Evolutionary conservation across 2,113 vertebrate species (phyloP).

Genomic region (Cyanoderma ruficeps): DNA sequence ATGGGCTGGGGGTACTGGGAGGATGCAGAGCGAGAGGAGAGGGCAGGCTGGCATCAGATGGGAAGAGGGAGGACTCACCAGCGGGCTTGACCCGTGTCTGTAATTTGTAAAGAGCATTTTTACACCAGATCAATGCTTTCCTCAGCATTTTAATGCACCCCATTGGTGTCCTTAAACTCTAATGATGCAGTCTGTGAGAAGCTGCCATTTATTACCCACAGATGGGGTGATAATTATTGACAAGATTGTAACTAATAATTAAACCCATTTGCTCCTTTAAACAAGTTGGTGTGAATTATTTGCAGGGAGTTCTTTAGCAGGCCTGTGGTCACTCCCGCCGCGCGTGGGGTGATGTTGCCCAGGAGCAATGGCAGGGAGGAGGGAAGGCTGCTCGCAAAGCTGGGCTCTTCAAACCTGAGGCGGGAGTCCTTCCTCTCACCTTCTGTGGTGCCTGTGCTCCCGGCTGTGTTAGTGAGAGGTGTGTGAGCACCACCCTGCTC

Average conservation of each 20-base stretch:
- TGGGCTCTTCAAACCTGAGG: rapidly evolving
- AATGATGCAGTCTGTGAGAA: conserved; percentile 89
- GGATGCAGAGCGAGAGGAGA: rapidly evolving
- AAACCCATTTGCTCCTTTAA: conserved; percentile 76
- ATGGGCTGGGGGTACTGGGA: background rate
- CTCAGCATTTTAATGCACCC: conserved; percentile 90
- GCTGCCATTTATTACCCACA: conserved; percentile 90
- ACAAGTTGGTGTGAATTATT: conserved; percentile 77
- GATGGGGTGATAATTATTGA: conserved; percentile 92
- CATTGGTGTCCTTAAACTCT: conserved; percentile 91
- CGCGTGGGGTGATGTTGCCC: background rate
- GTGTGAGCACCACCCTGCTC: background rate
- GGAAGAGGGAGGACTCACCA: conserved; percentile 25
- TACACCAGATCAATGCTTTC: conserved; percentile 90
- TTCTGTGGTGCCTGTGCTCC: background rate
- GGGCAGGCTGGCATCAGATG: background rate
- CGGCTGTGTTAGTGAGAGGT: background rate
- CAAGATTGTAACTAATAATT: conserved; percentile 84
- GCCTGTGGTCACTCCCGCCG: conserved; percentile 21
- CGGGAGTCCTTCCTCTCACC: background rate
- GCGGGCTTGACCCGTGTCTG: conserved; percentile 45
- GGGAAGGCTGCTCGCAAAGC: background rate
- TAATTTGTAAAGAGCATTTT: conserved; percentile 86
- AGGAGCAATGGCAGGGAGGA: background rate
- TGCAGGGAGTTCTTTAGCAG: conserved; percentile 54